Evolutionary conservation across 1,140 invertebrate species (phyloP).

Genomic region (Drosophila elegans): DNA sequence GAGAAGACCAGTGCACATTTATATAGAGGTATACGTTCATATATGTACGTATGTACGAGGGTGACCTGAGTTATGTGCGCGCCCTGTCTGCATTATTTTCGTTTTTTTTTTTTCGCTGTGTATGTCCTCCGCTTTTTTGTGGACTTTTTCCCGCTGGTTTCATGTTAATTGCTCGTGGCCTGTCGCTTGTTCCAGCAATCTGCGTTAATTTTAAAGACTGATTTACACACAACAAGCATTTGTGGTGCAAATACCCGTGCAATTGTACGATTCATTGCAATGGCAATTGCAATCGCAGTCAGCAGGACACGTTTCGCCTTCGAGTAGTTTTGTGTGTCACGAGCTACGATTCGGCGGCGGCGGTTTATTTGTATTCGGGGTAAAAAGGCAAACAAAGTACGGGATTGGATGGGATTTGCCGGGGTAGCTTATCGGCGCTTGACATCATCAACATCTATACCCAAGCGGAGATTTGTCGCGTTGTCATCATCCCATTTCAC

Average conservation of each 20-base stretch:
- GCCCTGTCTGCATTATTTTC: conserved; percentile 60
- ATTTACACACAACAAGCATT: conserved; percentile 72
- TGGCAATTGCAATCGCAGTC: conserved; percentile 6
- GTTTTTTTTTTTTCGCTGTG: conserved; percentile 19
- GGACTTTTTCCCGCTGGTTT: conserved; percentile 61
- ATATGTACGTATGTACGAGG: conserved; percentile 19
- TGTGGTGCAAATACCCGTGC: conserved; percentile 6
- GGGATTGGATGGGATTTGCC: conserved; percentile 37
- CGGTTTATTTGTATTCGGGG: conserved; percentile 13
- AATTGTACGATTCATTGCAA: conserved; percentile 14
- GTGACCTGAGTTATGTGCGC: conserved; percentile 50
- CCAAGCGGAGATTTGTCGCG: conserved; percentile 20
- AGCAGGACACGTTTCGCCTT: conserved; percentile 26
- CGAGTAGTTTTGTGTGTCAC: conserved; percentile 48
- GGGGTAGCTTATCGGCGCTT: conserved; percentile 31
- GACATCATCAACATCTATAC: conserved; percentile 34
- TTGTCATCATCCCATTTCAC: conserved; percentile 15
- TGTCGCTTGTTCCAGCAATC: conserved; percentile 80
- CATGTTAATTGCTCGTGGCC: conserved; percentile 81
- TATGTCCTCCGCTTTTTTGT: conserved; percentile 30
- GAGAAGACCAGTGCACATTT: conserved; percentile 73
- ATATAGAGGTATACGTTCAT: conserved; percentile 46
- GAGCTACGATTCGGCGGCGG: conserved; percentile 21
- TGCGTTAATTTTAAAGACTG: conserved; percentile 83
- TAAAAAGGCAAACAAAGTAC: conserved; percentile 28